These are phyloP conservation scores for Atherinomorus stipes DNA, from an alignment of 2,113 vertebrate species.

Conservation along the genomic window DNA sequence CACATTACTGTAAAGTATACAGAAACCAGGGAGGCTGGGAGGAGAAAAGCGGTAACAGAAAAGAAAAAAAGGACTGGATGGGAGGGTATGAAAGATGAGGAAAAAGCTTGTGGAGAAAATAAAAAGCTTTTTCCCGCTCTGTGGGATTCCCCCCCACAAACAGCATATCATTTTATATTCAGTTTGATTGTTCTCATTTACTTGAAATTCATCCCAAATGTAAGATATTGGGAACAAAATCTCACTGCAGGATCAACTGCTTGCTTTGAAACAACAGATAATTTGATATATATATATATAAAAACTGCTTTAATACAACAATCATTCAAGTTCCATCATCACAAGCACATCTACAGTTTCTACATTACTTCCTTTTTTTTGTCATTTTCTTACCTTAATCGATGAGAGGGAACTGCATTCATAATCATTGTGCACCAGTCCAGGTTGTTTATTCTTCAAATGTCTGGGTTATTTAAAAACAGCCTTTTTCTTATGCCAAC, in stretches of 20 bases:
- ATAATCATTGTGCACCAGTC: conserved; percentile 43
- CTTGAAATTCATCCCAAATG: no score
- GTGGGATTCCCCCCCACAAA: no score
- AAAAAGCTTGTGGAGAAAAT: background rate
- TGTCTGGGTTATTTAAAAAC: conserved; percentile 9
- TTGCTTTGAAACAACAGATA: background rate
- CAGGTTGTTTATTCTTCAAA: background rate
- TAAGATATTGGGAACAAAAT: no score
- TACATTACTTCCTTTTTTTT: background rate
- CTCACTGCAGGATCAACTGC: background rate
- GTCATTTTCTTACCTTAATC: conserved; percentile 61
- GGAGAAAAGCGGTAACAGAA: conserved; percentile 5
- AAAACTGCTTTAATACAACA: background rate
- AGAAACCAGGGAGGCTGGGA: conserved; percentile 45
- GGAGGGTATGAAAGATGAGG: background rate
- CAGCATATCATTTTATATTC: background rate
- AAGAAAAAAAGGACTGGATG: background rate
- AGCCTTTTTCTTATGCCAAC: conserved; percentile 10
- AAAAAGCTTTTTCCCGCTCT: conserved; percentile 25
- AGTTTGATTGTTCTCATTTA: background rate
- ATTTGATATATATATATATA: no score
- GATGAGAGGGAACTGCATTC: conserved; percentile 58
- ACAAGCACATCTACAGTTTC: background rate
- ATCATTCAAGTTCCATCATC: background rate
- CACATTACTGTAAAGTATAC: conserved; percentile 56